These are phyloP conservation scores for Nomada flava DNA, from an alignment of 2,888 invertebrate genomes.

Conservation along the genomic window DNA sequence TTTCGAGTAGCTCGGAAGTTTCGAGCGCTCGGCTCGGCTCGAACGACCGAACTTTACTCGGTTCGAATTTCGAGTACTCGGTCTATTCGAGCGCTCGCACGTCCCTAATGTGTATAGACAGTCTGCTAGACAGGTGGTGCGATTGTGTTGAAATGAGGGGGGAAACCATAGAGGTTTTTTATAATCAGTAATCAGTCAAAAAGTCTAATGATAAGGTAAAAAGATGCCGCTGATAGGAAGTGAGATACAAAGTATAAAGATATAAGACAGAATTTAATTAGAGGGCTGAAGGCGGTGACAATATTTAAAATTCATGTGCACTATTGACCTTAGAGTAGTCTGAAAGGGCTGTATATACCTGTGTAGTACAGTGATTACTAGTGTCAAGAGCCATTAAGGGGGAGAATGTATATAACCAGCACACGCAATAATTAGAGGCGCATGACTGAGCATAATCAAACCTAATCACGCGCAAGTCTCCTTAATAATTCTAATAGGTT, in stretches of 20 bases:
- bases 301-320: conserved; percentile 70
- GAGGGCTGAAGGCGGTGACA: conserved; percentile 38
- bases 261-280: conserved; percentile 59
- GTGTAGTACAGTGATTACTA: conserved; percentile 56
- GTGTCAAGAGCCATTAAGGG: conserved; percentile 59
- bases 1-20: too few relatives aligned
- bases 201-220: not conserved
- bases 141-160: not conserved
- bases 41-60: too few relatives aligned
- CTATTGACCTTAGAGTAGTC: conserved; percentile 67
- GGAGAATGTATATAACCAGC: conserved; percentile 55
- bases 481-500: conserved; percentile 43
- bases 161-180: too few relatives aligned
- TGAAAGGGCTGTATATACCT: conserved; percentile 58
- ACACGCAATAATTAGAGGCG: conserved; percentile 28
- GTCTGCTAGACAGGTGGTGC: not conserved
- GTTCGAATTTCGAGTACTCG: too few relatives aligned
- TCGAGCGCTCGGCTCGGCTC: too few relatives aligned
- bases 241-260: not conserved
- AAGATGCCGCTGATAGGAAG: not conserved
- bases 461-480: conserved; percentile 45
- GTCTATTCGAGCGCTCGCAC: too few relatives aligned
- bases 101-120: not conserved
- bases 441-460: conserved; percentile 66
- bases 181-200: not conserved